A percentile compares a stretch with the other conserved stretches of the same genome.
Evolutionary conservation across 2,888 invertebrate genomes (phyloP).

Genomic region (Hypselothyrea guttata): DNA sequence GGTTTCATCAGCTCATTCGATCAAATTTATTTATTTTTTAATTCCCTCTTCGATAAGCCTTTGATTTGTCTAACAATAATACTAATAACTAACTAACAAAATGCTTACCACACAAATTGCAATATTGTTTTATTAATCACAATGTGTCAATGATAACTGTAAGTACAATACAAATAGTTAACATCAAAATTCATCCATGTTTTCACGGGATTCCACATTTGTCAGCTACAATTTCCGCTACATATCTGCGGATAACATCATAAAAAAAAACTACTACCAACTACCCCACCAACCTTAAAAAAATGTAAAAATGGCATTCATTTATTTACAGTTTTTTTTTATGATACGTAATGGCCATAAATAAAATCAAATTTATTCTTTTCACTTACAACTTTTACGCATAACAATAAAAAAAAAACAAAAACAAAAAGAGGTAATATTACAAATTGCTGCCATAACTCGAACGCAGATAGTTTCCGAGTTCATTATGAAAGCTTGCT

Average conservation of each 20-base stretch:
- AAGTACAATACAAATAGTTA: conserved; percentile 44
- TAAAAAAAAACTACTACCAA: conserved; percentile 24
- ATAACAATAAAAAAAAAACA: conserved; percentile 26
- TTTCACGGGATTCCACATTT: conserved; percentile 26
- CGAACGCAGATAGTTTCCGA: conserved; percentile 22
- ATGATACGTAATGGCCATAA: conserved; percentile 37
- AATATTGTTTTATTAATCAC: conserved; percentile 17
- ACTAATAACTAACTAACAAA: conserved; percentile 20
- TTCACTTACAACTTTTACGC: conserved; percentile 43
- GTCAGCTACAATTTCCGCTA: conserved; percentile 27
- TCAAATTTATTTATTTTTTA: conserved; percentile 35
- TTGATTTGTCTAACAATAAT: conserved; percentile 9
- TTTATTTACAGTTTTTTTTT: conserved; percentile 29
- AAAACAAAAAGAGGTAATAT: conserved; percentile 12
- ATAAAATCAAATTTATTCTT: conserved; percentile 53
- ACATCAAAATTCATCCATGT: conserved; percentile 13
- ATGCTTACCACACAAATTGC: conserved; percentile 49
- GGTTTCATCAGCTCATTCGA: conserved; percentile 22
- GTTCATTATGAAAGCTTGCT: conserved; percentile 24
- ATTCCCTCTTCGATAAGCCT: conserved; percentile 9
- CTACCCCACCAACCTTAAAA: conserved; percentile 6
- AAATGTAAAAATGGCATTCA: conserved; percentile 20
- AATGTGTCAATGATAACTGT: conserved; percentile 42
- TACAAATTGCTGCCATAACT: conserved; percentile 21
- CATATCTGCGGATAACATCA: conserved; percentile 16